A percentile compares a stretch with the other conserved stretches of the same genome.
Evolutionary conservation across 1,140 invertebrate species (phyloP).

Genomic region (Bombus balteatus): DNA sequence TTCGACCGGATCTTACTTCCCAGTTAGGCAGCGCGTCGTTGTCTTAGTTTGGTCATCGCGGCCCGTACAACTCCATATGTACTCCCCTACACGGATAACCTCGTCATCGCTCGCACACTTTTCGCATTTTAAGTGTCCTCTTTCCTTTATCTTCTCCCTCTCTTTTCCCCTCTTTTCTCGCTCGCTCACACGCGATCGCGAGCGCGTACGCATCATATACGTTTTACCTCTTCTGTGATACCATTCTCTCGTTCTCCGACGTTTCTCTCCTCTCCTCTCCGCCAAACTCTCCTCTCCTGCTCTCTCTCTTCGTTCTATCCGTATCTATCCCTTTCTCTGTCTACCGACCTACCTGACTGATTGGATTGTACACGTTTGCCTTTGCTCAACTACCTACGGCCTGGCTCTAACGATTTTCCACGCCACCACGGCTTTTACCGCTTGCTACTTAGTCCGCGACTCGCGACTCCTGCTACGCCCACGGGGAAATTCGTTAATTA

Average conservation of each 20-base stretch:
- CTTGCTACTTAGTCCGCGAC: conserved; percentile 18
- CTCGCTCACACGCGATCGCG: not conserved
- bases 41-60: conserved; percentile 82
- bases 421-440: conserved; percentile 60
- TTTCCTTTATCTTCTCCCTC: conserved; percentile 39
- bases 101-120: conserved; percentile 81
- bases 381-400: conserved; percentile 11
- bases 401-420: conserved; percentile 76
- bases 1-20: conserved; percentile 82
- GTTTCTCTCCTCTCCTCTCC: conserved; percentile 5
- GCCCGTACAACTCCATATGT: conserved; percentile 77
- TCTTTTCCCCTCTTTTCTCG: not conserved
- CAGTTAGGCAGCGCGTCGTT: conserved; percentile 80
- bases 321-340: conserved; percentile 24
- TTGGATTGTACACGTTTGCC: conserved; percentile 55
- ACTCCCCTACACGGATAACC: conserved; percentile 81
- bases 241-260: conserved; percentile 35
- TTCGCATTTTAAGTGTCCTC: conserved; percentile 79
- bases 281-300: not conserved
- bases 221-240: conserved; percentile 37
- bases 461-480: conserved; percentile 40
- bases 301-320: not conserved
- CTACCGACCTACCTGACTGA: conserved; percentile 47
- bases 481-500: conserved; percentile 51
- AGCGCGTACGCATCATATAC: conserved; percentile 25